Evolutionary conservation across 2,113 vertebrate genomes (phyloP).

Genomic region (Acrocephalus kingi): DNA sequence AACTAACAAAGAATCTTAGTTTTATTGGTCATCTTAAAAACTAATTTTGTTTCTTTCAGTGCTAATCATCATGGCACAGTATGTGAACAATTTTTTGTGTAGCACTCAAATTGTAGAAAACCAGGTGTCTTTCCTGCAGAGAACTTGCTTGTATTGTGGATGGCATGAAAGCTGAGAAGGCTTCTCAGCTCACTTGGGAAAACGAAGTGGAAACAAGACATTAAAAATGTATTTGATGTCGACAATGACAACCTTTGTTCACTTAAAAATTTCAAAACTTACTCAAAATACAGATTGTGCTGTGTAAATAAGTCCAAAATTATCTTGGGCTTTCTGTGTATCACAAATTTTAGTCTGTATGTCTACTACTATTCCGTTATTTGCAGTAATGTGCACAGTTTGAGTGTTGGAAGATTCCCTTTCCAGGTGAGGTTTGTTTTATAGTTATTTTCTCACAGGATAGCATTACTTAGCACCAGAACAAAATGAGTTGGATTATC

Average conservation of each 20-base stretch:
- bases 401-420: not conserved
- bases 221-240: slow-evolving; percentile 43
- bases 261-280: not conserved
- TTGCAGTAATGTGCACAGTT: not conserved
- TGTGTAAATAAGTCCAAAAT: not conserved
- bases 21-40: not conserved
- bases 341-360: not conserved
- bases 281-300: not conserved
- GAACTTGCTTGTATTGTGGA: not conserved
- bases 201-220: slow-evolving; percentile 29
- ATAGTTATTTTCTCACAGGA: not conserved
- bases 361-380: not conserved
- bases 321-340: not conserved
- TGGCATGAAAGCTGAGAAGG: not conserved
- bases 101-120: not conserved
- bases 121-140: not conserved
- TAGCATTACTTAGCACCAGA: not conserved
- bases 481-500: not conserved
- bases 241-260: slow-evolving; percentile 7
- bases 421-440: slow-evolving; percentile 9
- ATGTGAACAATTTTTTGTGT: not conserved
- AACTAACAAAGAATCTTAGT: not conserved
- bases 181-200: slow-evolving; percentile 25
- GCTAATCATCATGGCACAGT: not conserved
- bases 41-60: not conserved